Conservation (phyloP, 2,888 invertebrate genomes). For the Piscicola geometra region DNA sequence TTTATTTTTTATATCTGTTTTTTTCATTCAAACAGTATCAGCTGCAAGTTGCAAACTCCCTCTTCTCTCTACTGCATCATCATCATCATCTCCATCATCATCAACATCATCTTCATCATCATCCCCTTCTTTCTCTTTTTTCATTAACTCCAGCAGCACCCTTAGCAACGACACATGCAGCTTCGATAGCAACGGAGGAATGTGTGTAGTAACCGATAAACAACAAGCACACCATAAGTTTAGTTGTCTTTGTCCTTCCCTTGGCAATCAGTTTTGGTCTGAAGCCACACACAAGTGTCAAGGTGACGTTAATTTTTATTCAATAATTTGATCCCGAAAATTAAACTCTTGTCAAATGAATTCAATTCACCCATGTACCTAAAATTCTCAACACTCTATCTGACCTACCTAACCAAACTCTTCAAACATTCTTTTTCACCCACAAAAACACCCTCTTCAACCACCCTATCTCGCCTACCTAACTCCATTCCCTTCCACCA, state of each 20-base stretch:
- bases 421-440: too few relatives aligned
- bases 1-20: neutral
- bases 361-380: too few relatives aligned
- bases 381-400: too few relatives aligned
- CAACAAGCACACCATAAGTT: neutral
- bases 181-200: neutral
- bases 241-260: neutral
- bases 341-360: too few relatives aligned
- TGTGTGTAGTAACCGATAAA: conserved; percentile 1
- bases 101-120: neutral
- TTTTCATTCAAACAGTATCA: neutral
- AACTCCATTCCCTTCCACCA: too few relatives aligned
- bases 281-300: neutral
- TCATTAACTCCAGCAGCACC: neutral
- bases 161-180: neutral
- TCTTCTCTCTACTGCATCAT: neutral
- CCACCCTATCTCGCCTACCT: too few relatives aligned
- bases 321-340: too few relatives aligned
- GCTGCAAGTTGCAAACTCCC: neutral
- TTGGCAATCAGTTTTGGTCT: neutral
- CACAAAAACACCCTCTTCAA: too few relatives aligned
- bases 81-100: neutral
- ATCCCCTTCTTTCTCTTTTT: neutral
- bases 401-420: too few relatives aligned
- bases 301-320: too few relatives aligned